Conservation (phyloP, 2,797 vertebrate species). For the Pseudomugil gertrudae region DNA sequence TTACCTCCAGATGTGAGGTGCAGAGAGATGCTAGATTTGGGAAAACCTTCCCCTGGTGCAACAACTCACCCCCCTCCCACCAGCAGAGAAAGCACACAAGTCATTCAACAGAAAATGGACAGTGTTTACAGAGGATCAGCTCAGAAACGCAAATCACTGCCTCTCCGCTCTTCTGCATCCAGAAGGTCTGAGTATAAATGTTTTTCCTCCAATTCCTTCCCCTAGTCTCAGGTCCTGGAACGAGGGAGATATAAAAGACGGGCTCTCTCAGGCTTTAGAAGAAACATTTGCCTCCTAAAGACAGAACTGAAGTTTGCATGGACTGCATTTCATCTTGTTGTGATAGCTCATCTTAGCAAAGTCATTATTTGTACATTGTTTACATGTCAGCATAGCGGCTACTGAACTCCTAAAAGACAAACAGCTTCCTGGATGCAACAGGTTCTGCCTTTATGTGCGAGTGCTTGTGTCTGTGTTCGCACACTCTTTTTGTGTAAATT, state of each 20-base stretch:
- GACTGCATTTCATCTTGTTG: neutral
- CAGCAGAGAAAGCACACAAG: conserved; percentile 35
- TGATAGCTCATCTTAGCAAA: conserved; percentile 10
- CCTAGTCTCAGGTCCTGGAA: conserved; percentile 80
- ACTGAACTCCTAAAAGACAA: conserved; percentile 71
- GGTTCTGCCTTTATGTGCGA: conserved; percentile 45
- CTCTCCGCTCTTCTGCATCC: conserved; percentile 45
- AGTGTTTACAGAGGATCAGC: conserved; percentile 75
- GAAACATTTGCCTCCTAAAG: conserved; percentile 82
- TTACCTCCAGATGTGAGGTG: neutral
- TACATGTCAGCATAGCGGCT: conserved; percentile 77
- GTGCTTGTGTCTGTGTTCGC: conserved; percentile 5
- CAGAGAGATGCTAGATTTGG: conserved; percentile 17
- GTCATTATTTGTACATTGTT: conserved; percentile 31
- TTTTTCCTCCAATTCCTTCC: conserved; percentile 64
- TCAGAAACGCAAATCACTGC: conserved; percentile 81
- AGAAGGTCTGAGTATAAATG: conserved; percentile 78
- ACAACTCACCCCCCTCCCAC: conserved; percentile 45
- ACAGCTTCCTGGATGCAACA: conserved; percentile 20
- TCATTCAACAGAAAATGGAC: conserved; percentile 62
- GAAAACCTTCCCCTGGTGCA: conserved; percentile 30
- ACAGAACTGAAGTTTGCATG: neutral
- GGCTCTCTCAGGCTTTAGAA: conserved; percentile 71
- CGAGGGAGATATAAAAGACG: conserved; percentile 70
- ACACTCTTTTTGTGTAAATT: conserved; percentile 1